Conservation (phyloP, 1,140 invertebrate species). For the Pachyrhynchus sulphureomaculatus region DNA sequence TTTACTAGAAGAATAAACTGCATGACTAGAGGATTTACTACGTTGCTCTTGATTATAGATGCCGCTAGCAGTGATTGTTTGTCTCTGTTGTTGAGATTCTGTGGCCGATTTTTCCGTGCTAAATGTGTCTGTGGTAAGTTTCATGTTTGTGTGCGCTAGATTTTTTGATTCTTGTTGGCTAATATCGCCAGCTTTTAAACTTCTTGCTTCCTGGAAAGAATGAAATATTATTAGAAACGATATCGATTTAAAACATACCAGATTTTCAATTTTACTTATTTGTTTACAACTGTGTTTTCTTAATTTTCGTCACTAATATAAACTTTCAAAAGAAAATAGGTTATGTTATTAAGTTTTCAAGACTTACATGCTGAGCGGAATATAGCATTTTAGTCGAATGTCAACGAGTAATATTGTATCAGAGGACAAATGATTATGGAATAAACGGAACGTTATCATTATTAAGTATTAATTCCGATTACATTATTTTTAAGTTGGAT, state of each 20-base stretch:
- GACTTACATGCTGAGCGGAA: too few relatives aligned
- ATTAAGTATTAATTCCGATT: too few relatives aligned
- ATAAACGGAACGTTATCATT: too few relatives aligned
- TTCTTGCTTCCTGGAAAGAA: conserved; percentile 70
- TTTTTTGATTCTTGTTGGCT: conserved; percentile 81
- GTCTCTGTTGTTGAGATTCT: conserved; percentile 78
- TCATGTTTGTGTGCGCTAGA: conserved; percentile 70
- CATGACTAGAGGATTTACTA: conserved; percentile 67
- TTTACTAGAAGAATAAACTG: conserved; percentile 67
- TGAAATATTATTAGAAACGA: neutral
- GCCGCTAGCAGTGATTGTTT: conserved; percentile 76
- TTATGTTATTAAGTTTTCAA: too few relatives aligned
- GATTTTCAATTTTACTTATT: too few relatives aligned
- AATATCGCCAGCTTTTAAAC: conserved; percentile 78
- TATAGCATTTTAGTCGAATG: too few relatives aligned
- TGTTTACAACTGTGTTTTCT: too few relatives aligned
- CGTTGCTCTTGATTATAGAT: conserved; percentile 79
- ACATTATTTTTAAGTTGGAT: too few relatives aligned
- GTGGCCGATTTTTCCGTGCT: conserved; percentile 83
- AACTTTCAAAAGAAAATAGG: too few relatives aligned
- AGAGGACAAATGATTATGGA: too few relatives aligned
- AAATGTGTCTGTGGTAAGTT: conserved; percentile 81
- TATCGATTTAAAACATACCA: neutral
- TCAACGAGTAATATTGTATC: too few relatives aligned
- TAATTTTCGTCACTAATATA: too few relatives aligned